Percentiles rank a stretch among this genome's conserved stretches.
phyloP scores from a whole-genome alignment of 2,113 vertebrate genomes.

The Gyps fulvus region DNA sequence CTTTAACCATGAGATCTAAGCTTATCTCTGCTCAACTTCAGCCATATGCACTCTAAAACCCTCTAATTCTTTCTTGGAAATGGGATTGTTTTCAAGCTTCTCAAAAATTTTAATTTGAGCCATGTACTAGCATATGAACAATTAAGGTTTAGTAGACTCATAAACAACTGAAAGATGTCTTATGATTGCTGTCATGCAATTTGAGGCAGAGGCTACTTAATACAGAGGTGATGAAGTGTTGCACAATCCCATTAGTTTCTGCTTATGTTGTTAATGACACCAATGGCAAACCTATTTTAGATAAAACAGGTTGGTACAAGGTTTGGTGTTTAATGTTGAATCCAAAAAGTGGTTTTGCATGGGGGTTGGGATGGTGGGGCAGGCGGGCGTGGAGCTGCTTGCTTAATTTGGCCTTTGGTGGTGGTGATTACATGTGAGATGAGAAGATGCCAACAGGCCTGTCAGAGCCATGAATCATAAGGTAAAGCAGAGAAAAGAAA shows the following conservation, averaged over 20 bases:
- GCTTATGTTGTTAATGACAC: background rate
- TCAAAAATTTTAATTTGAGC: background rate
- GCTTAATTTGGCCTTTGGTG: background rate
- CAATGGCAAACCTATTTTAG: background rate
- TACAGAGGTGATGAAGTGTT: background rate
- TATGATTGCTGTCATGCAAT: background rate
- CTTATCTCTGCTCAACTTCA: background rate
- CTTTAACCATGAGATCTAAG: background rate
- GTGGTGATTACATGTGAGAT: background rate
- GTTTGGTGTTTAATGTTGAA: background rate
- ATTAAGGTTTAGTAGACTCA: background rate
- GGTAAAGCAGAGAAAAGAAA: too few relatives aligned
- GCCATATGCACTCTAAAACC: background rate
- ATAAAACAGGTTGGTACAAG: background rate
- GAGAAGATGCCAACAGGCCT: background rate
- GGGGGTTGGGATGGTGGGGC: background rate
- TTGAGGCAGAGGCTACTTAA: background rate
- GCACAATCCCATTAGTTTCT: background rate
- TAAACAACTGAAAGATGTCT: background rate
- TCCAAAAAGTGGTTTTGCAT: background rate
- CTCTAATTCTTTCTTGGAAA: background rate
- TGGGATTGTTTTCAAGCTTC: background rate
- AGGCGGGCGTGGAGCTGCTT: background rate
- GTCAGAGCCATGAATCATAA: background rate
- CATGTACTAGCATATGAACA: background rate